These are phyloP conservation scores for Lasioglossum vierecki DNA, from an alignment of 2,888 invertebrate genomes.

Conservation along the genomic window DNA sequence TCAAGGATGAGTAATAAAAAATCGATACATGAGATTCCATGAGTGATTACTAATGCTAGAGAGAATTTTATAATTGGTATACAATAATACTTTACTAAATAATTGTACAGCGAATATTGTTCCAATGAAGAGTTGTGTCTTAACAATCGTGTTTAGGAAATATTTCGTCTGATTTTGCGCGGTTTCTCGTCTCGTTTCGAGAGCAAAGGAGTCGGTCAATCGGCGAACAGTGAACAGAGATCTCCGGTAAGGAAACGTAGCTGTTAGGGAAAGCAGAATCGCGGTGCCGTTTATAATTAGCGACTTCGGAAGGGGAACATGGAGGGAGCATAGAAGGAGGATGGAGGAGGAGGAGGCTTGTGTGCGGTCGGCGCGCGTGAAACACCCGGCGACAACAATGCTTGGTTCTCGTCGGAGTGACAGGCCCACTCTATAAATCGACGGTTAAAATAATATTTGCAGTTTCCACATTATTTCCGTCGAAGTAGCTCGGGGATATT, in stretches of 20 bases:
- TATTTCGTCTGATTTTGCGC: neutral
- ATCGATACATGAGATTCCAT: no score
- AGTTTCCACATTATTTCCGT: constrained; percentile 73
- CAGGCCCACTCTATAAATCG: constrained; percentile 77
- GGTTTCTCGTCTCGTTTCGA: neutral
- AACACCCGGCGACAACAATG: constrained; percentile 59
- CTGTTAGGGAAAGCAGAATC: neutral
- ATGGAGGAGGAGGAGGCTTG: neutral
- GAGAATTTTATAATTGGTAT: no score
- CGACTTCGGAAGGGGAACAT: constrained; percentile 24
- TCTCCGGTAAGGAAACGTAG: neutral
- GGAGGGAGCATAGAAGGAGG: neutral
- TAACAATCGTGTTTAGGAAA: neutral
- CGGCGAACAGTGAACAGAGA: neutral
- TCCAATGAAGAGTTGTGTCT: no score
- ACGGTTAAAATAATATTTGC: constrained; percentile 79
- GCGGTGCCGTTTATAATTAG: constrained; percentile 51
- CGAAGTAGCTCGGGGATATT: constrained; percentile 41
- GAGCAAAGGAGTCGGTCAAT: neutral
- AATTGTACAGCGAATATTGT: no score
- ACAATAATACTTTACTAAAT: no score
- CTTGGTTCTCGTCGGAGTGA: constrained; percentile 74
- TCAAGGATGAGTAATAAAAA: no score
- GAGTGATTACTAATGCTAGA: no score
- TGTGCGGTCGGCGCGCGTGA: constrained; percentile 12